These are phyloP conservation scores for Smutsia temminckii DNA, from an alignment of 2,797 vertebrate genomes.

Conservation along the genomic window DNA sequence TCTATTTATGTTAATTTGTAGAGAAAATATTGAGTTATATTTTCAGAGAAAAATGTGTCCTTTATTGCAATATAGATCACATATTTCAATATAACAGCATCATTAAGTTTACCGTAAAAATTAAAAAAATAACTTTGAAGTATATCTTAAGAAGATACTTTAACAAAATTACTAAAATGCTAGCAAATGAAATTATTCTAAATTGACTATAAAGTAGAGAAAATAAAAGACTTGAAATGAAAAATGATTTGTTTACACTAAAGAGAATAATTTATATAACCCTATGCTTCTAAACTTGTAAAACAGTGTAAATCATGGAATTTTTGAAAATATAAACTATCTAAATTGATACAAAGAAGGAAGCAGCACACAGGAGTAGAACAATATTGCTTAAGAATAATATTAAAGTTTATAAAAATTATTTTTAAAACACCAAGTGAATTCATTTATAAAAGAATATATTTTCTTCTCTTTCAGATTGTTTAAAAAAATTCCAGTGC, in stretches of 20 bases:
- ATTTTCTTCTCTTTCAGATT: background rate
- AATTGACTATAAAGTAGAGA: background rate
- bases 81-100: background rate
- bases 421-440: background rate
- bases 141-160: background rate
- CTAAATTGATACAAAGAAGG: background rate
- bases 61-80: background rate
- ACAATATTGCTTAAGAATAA: background rate
- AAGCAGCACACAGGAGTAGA: background rate
- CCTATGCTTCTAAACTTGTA: background rate
- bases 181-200: background rate
- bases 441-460: background rate
- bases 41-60: background rate
- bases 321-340: background rate
- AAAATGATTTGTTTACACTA: background rate
- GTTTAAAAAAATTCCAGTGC: background rate
- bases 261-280: background rate
- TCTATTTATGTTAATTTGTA: background rate
- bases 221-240: background rate
- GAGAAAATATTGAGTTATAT: background rate
- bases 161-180: background rate
- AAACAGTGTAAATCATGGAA: background rate
- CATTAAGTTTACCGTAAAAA: background rate
- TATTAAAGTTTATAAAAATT: background rate
- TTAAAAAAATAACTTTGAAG: background rate